Conservation (phyloP, 2,797 vertebrate genomes). For the Lagocephalus sceleratus region DNA sequence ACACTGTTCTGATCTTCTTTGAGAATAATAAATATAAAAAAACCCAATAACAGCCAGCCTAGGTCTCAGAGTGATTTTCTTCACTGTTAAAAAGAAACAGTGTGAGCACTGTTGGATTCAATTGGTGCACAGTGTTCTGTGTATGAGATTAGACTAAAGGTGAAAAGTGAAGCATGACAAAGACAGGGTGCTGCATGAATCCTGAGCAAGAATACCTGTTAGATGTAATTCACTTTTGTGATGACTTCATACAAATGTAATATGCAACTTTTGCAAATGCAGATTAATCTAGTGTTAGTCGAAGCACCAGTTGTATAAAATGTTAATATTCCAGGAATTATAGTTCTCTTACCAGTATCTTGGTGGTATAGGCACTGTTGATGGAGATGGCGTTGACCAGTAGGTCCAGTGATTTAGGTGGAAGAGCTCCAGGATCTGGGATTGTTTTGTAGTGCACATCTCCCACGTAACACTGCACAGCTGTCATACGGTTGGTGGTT, state of each 20-base stretch:
- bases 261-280: too few relatives aligned
- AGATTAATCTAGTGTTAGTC: neutral
- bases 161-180: too few relatives aligned
- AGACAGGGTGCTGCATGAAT: too few relatives aligned
- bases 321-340: neutral
- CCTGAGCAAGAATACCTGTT: too few relatives aligned
- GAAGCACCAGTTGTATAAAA: neutral
- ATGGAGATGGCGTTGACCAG: constrained; percentile 88
- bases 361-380: constrained; percentile 97
- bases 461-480: constrained; percentile 85
- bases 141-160: constrained; percentile 57
- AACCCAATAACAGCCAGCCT: too few relatives aligned
- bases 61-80: constrained; percentile 1
- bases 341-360: constrained; percentile 88
- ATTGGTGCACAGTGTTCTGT: constrained; percentile 52
- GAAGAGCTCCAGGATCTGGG: constrained; percentile 84
- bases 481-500: constrained; percentile 97
- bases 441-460: constrained; percentile 91
- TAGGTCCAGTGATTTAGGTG: constrained; percentile 85
- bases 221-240: too few relatives aligned
- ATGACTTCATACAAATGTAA: too few relatives aligned
- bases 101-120: constrained; percentile 63
- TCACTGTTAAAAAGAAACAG: constrained; percentile 54
- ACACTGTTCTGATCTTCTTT: constrained; percentile 32
- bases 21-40: neutral